Percentiles rank a stretch among this genome's conserved stretches.
These are phyloP conservation scores for Drosophila murphyi DNA, from an alignment of 1,140 invertebrate genomes.

Conservation along the genomic window DNA sequence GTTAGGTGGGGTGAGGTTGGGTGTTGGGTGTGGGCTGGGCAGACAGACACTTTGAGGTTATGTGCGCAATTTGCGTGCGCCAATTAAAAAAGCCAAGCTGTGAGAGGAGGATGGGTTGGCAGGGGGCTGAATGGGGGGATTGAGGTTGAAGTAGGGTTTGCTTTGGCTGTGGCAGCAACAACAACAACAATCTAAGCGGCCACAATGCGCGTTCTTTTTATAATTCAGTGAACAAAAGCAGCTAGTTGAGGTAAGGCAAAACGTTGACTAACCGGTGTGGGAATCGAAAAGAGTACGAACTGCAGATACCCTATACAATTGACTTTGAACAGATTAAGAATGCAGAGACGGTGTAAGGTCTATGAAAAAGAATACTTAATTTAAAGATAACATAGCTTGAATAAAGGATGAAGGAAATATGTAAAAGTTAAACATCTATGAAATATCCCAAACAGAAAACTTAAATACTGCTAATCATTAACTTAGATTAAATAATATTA, in stretches of 20 bases:
- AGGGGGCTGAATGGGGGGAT: neutral
- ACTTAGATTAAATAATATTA: too few species aligned
- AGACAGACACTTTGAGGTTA: slow-evolving; percentile 68
- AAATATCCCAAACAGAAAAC: too few species aligned
- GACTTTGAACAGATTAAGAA: neutral
- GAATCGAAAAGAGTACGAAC: neutral
- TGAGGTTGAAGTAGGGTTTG: neutral
- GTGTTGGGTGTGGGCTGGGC: slow-evolving; percentile 20
- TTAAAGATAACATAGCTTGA: too few species aligned
- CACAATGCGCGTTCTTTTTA: slow-evolving; percentile 40
- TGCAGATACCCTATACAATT: neutral
- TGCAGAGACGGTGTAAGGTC: neutral
- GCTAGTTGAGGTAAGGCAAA: slow-evolving; percentile 2
- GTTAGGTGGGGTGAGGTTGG: neutral
- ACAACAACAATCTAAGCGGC: slow-evolving; percentile 49
- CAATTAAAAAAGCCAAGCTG: slow-evolving; percentile 60
- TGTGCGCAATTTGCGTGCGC: slow-evolving; percentile 77
- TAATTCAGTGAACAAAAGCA: slow-evolving; percentile 61
- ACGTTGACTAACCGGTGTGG: neutral
- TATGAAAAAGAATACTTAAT: neutral
- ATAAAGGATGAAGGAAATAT: too few species aligned
- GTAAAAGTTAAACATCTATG: too few species aligned
- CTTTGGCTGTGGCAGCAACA: neutral
- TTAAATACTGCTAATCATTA: too few species aligned
- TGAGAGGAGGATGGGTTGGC: neutral